Base-by-base conservation (phyloP, 2,797 vertebrate genomes). In the Anabacerthia variegaticeps region DNA sequence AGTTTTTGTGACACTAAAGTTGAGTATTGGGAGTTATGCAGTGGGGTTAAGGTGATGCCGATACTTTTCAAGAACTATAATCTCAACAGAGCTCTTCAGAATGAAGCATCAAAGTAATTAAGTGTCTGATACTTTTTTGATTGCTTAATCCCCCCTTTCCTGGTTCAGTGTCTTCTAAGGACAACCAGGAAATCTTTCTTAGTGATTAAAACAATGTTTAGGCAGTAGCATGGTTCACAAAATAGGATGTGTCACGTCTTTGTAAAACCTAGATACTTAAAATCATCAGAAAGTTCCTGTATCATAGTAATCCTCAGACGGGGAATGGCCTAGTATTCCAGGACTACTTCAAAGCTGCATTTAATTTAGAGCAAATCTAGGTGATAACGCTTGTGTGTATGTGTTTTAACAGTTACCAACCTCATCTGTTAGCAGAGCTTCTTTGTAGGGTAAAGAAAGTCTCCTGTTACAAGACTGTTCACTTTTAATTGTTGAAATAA, bases 131-230 rank as follows among this genome's bases (percentile, higher is more conserved):
- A 89, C 28, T 68, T 91, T 92, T 94, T 67, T 63, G 73, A 81
- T 84, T 94, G 81, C 74, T 89, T 92, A 89, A 89, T 93, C 46
- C 30, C n/a, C 14, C 61, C n/a, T 88, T 93, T 95, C 61, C 74
- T 79, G 72, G n/a, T 91, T 92, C 23, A 6, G 3, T 90, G 90
- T 88, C 56, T 66, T 83, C 37, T 83, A 68, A 94, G 87, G 93
- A 86, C 54, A 93, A 46, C 49, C 49, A 77, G 72, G 72, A 91
- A 82, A 56, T 90, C 77, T 94, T 90, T 75, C 55, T 49, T 66
- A 55, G 56, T 28, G 37, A 68, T 88, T 65, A 81, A 89, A 93
- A 80, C 44, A 79, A 44, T 27, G 18, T 71, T 87, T 61, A 71
- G 63, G 18, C 51, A 34, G 17, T 32, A 10, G 8, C 9, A 28